Evolutionary conservation across 2,113 vertebrate genomes (phyloP).

Genomic region (Sterrhoptilus dennistouni): DNA sequence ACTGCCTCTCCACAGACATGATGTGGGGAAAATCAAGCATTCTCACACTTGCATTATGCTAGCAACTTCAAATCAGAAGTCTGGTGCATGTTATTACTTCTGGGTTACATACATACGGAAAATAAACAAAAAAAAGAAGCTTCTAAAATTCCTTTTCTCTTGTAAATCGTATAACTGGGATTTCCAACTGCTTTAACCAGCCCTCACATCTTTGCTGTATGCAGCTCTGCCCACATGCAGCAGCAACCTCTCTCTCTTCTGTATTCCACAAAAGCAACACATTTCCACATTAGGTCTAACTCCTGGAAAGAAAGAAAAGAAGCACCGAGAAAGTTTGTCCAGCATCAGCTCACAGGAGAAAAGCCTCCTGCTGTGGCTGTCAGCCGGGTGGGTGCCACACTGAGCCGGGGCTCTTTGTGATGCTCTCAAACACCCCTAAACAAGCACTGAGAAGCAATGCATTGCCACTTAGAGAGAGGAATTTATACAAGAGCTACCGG

Average conservation of each 20-base stretch:
- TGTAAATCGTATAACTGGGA: background rate
- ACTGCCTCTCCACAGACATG: background rate
- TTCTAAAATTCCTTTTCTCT: background rate
- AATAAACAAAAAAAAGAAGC: background rate
- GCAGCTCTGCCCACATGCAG: conserved; percentile 30
- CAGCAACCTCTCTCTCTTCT: background rate
- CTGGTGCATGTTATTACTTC: background rate
- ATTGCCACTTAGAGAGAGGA: background rate
- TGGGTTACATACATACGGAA: background rate
- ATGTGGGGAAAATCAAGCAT: background rate
- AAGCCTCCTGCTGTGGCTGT: background rate
- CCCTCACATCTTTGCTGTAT: conserved; percentile 13
- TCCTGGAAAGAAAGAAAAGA: background rate
- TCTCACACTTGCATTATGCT: background rate
- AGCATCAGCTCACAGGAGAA: background rate
- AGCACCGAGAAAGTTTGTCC: conserved; percentile 13
- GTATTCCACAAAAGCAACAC: conserved; percentile 11
- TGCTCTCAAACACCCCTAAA: background rate
- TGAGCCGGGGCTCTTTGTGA: conserved; percentile 12
- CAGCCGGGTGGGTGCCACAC: background rate
- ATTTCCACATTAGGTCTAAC: conserved; percentile 8
- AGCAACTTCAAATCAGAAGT: background rate
- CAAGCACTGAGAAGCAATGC: background rate
- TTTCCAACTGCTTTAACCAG: conserved; percentile 24
- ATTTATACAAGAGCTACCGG: background rate